Conservation (phyloP, 1,140 invertebrate species). For the Drosophila biarmipes region DNA sequence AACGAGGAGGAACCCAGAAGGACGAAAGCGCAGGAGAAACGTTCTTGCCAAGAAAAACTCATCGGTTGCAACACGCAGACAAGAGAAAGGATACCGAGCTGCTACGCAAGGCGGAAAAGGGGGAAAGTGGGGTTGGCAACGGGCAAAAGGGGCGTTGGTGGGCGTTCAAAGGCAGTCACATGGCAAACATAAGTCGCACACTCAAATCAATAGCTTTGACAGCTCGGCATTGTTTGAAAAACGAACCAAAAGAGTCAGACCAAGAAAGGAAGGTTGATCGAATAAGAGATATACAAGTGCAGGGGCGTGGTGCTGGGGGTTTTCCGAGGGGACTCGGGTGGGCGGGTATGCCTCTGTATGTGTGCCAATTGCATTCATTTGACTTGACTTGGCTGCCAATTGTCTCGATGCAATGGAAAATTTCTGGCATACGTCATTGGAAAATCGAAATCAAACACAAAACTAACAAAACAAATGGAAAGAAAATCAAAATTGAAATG, state of each 20-base stretch:
- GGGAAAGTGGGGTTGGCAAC: not conserved
- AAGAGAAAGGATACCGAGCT: slow-evolving; percentile 32
- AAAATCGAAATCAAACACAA: slow-evolving; percentile 32
- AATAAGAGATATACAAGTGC: slow-evolving; percentile 19
- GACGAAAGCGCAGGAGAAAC: slow-evolving; percentile 26
- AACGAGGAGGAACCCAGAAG: slow-evolving; percentile 8
- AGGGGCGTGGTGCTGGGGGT: not conserved
- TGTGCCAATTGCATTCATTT: slow-evolving; percentile 77
- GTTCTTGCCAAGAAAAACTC: slow-evolving; percentile 44
- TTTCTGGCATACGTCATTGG: slow-evolving; percentile 65
- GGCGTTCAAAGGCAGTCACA: slow-evolving; percentile 67
- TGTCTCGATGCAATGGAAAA: slow-evolving; percentile 72
- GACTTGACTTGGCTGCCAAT: slow-evolving; percentile 78
- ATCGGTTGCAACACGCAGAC: slow-evolving; percentile 64
- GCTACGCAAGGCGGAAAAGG: slow-evolving; percentile 8
- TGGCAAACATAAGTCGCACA: slow-evolving; percentile 79
- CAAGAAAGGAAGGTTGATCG: slow-evolving; percentile 42
- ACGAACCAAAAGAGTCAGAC: slow-evolving; percentile 32
- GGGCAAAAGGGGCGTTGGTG: not conserved
- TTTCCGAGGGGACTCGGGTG: not conserved
- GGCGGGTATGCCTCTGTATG: not conserved
- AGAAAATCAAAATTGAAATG: slow-evolving; percentile 25
- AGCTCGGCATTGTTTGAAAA: slow-evolving; percentile 66
- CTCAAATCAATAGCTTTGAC: slow-evolving; percentile 78
- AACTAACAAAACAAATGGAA: slow-evolving; percentile 32